Evolutionary conservation across 2,888 invertebrate species (phyloP).

Genomic region (Cacoxenus indagator): DNA sequence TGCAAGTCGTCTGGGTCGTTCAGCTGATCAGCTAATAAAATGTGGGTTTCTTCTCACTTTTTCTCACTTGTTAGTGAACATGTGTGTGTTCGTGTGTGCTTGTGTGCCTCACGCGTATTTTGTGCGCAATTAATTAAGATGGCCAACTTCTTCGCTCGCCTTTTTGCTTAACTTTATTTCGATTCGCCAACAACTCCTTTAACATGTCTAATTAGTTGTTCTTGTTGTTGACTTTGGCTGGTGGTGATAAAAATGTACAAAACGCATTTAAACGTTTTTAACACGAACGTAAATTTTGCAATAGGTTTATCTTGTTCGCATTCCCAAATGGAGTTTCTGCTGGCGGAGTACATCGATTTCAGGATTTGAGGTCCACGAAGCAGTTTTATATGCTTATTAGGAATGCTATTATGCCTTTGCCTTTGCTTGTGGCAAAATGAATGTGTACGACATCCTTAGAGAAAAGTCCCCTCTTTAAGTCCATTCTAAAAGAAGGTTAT

Average conservation of each 20-base stretch:
- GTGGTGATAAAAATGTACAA: conserved; percentile 57
- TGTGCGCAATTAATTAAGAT: conserved; percentile 58
- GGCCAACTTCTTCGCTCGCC: background rate
- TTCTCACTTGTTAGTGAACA: too few species aligned
- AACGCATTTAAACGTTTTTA: conserved; percentile 62
- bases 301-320: conserved; percentile 37
- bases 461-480: too few species aligned
- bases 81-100: background rate
- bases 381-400: too few species aligned
- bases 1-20: conserved; percentile 6
- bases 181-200: conserved; percentile 56
- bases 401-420: too few species aligned
- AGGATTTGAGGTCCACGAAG: too few species aligned
- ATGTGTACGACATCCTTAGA: too few species aligned
- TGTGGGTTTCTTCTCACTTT: background rate
- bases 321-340: too few species aligned
- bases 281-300: conserved; percentile 58
- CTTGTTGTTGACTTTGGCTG: conserved; percentile 31
- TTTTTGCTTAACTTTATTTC: conserved; percentile 54
- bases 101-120: conserved; percentile 36
- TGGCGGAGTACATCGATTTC: too few species aligned
- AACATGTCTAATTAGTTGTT: conserved; percentile 69
- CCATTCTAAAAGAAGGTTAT: too few species aligned
- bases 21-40: conserved; percentile 5
- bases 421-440: too few species aligned